Base-by-base conservation (phyloP, 2,888 invertebrate genomes). In the Drosophila picticornis region DNA sequence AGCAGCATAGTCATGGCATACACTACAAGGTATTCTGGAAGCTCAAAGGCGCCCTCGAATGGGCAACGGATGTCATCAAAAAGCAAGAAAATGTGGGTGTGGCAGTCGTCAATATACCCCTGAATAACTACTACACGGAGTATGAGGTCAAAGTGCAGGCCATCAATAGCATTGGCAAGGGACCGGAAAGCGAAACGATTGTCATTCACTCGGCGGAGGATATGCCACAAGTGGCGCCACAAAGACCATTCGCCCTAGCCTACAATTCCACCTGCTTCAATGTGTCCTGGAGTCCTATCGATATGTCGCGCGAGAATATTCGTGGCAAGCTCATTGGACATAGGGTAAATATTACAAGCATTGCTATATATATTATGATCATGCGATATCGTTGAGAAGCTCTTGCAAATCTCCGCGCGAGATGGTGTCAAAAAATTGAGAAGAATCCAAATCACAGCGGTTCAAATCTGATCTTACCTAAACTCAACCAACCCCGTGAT, bases 201-300 rank as follows among this genome's bases (percentile, higher is more conserved):
- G 95, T 96, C 0, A 96, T 98, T 82, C 97, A 95, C 92, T 97
- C 97, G 11, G 98, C 98, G 0, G 98, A 98, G 93, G 97, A 97
- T 91, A 97, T 98, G 97, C 98, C 98, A 0, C 97, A 96, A 91
- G 97, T 97, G 36, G 96, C 98, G 2, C 99, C 99, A 2, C 97
- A 97, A 83, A 94, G 96, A 91, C 96, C 98, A 0, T 94, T 95
- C 51, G 97, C 97, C 0, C 92, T 94, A 25, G 96, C 97, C 0
- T 98, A 95, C 93, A 99, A 99, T 93, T 97, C 98, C 0, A 99
- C 99, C 0, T 96, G 98, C 22, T 94, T 99, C 71, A 97, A 97
- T 90, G 97, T 99, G 0, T 97, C 96, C 19, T 99, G 99, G 99
- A 94, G 94, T 52, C 96, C 98, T 1, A 96, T 99, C 50, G 96